These are phyloP conservation scores for Pollenia amentaria DNA, from an alignment of 2,888 invertebrate genomes.

Conservation along the genomic window DNA sequence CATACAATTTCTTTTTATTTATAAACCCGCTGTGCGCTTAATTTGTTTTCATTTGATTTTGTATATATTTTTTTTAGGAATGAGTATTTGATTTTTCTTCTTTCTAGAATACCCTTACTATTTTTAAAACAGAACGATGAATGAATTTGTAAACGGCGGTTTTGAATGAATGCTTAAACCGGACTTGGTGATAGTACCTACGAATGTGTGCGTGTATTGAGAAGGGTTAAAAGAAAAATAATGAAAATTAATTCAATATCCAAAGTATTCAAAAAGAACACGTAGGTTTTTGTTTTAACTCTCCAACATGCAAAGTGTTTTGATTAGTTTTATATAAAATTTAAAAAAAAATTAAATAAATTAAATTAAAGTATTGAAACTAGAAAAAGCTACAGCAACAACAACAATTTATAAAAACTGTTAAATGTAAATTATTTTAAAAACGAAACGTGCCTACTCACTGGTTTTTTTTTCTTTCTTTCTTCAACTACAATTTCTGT, in stretches of 20 bases:
- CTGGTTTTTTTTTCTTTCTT: not conserved
- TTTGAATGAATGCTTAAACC: constrained; percentile 12
- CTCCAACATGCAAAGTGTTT: constrained; percentile 46
- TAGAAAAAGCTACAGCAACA: constrained; percentile 10
- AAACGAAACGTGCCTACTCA: constrained; percentile 61
- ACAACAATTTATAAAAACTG: constrained; percentile 4
- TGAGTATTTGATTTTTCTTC: not conserved
- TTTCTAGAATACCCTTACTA: not conserved
- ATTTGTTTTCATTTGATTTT: not conserved
- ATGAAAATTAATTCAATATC: constrained; percentile 39
- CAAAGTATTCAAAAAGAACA: constrained; percentile 48
- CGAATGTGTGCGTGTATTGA: not conserved
- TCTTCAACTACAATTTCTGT: not conserved
- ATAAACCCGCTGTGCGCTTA: not conserved
- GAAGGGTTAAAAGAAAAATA: constrained; percentile 56
- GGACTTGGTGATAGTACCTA: constrained; percentile 10
- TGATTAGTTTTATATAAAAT: constrained; percentile 39
- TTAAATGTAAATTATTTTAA: constrained; percentile 47
- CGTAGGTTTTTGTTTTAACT: constrained; percentile 58
- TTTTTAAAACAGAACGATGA: not conserved
- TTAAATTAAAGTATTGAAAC: constrained; percentile 31
- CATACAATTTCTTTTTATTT: no score
- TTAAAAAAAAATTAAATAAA: constrained; percentile 10
- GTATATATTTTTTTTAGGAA: not conserved
- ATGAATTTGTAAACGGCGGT: constrained; percentile 7